phyloP scores from a whole-genome alignment of 1,140 invertebrate genomes.

The Psix sp. region DNA sequence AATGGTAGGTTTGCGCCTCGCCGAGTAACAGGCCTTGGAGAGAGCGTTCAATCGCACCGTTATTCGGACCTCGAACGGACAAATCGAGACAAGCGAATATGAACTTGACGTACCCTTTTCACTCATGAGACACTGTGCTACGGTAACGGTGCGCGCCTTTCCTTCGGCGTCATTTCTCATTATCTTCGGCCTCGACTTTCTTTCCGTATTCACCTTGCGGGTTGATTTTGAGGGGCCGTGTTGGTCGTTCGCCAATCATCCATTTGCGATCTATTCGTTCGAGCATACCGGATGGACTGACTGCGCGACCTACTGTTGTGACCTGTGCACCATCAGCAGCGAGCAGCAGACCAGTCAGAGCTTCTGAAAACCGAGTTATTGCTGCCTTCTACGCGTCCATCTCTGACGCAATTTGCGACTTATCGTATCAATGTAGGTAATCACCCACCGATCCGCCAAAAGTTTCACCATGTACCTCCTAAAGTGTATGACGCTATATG shows the following conservation, averaged over 20 bases:
- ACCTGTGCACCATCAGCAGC: too few relatives aligned
- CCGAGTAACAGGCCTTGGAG: not conserved
- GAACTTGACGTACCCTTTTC: not conserved
- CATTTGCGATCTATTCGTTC: too few relatives aligned
- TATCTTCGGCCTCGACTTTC: conserved; percentile 7
- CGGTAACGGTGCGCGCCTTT: not conserved
- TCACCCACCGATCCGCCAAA: not conserved
- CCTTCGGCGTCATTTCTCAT: not conserved
- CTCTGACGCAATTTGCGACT: not conserved
- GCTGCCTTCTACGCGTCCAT: too few relatives aligned
- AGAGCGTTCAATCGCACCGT: not conserved
- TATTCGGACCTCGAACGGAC: not conserved
- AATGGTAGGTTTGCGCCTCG: not conserved
- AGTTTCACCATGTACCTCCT: not conserved
- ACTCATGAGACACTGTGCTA: not conserved
- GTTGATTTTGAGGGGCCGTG: not conserved
- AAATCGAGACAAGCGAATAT: not conserved
- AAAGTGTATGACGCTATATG: not conserved
- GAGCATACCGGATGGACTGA: too few relatives aligned
- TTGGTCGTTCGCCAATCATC: not conserved
- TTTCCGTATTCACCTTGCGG: not conserved
- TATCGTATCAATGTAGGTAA: not conserved
- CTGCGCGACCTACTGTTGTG: too few relatives aligned
- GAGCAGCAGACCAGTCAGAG: too few relatives aligned
- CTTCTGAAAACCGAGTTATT: too few relatives aligned